These are phyloP conservation scores for Acridotheres tristis DNA, from an alignment of 2,797 vertebrate genomes.

Conservation along the genomic window DNA sequence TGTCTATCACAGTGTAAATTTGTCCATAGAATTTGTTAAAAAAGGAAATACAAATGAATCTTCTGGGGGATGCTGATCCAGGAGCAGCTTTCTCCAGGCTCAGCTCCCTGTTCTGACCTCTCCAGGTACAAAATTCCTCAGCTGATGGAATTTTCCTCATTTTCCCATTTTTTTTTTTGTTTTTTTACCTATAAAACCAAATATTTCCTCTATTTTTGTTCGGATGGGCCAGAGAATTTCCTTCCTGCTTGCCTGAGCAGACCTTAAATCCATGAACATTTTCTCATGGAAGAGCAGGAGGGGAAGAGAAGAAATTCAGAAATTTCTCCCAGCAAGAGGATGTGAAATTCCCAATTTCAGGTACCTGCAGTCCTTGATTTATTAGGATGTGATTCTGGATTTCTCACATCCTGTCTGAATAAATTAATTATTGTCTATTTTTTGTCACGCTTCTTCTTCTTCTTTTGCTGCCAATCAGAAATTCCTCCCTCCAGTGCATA, in stretches of 20 bases:
- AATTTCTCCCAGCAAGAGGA: neutral
- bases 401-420: conserved; percentile 7
- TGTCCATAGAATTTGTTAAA: neutral
- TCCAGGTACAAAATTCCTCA: neutral
- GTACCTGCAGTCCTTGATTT: neutral
- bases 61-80: neutral
- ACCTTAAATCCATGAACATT: no score
- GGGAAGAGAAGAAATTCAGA: neutral
- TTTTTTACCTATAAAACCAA: neutral
- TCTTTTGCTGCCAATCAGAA: neutral
- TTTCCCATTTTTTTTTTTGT: neutral
- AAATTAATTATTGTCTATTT: neutral
- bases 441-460: neutral
- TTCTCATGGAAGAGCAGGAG: neutral
- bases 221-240: neutral
- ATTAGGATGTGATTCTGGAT: neutral
- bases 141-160: neutral
- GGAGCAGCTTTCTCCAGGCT: neutral
- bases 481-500: neutral
- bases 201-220: neutral
- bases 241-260: neutral
- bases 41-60: neutral
- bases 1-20: no score
- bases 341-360: neutral
- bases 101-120: neutral